A percentile compares a stretch with the other conserved stretches of the same genome.
phyloP scores from a whole-genome alignment of 1,140 invertebrate genomes.

The Paraescarpia echinospica region DNA sequence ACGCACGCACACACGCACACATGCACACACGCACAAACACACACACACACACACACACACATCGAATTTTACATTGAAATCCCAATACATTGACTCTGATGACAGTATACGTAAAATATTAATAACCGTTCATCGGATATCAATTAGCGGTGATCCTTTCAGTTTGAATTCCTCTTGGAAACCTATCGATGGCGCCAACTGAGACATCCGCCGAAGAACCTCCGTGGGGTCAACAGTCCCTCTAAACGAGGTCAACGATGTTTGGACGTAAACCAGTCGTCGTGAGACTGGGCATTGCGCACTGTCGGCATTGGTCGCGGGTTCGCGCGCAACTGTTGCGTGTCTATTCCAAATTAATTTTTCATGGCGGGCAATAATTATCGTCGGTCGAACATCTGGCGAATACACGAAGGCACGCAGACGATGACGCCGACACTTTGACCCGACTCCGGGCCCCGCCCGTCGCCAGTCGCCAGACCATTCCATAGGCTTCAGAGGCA shows the following conservation, averaged over 20 bases:
- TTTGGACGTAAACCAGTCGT: neutral
- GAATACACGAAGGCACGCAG: neutral
- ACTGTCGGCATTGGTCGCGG: neutral
- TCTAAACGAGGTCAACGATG: neutral
- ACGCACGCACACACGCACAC: no score
- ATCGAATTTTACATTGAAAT: neutral
- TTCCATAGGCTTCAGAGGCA: no score
- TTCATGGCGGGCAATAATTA: neutral
- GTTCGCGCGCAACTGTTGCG: neutral
- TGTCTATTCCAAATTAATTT: neutral
- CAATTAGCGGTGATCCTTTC: neutral
- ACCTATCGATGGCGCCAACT: neutral
- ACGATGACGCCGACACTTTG: neutral
- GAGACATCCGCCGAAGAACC: neutral
- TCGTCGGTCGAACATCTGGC: neutral
- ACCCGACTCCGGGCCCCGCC: no score
- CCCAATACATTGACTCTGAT: neutral
- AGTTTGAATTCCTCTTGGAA: neutral
- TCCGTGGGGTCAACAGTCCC: neutral
- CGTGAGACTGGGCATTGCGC: neutral
- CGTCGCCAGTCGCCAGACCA: neutral
- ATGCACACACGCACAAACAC: no score
- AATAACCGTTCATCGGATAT: neutral
- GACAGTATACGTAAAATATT: neutral
- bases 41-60: no score